Evolutionary conservation across 2,888 invertebrate species (phyloP), one percentile per base, ranked within the genome.

Genomic region (Dicranocentrus wangi): DNA sequence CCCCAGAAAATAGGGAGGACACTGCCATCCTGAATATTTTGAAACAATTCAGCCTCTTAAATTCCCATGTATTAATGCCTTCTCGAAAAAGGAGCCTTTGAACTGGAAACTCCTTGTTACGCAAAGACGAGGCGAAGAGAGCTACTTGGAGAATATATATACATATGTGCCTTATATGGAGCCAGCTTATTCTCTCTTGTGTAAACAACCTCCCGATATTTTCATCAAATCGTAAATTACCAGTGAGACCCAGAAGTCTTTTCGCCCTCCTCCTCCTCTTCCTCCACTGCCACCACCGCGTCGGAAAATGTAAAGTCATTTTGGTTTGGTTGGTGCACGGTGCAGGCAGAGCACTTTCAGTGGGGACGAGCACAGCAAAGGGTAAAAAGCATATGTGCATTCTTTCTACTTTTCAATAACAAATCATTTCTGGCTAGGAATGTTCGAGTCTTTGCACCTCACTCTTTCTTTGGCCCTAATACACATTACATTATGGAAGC

Each of bases 171-270:
- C n/a, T n/a, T n/a, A n/a, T n/a, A n/a, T n/a, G n/a, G n/a, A n/a
- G n/a, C n/a, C n/a, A n/a, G n/a, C 39, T 51, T 32, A 32, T 32
- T 32, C 47, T 72, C 39, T 47, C 55, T 69, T 70, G 55, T 79
- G 79, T 72, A 72, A 79, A 72, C 71, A 66, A 53, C 27, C 28
- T 68, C 72, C 47, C 28, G 17, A 79, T 72, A 79, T 79, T 79
- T 79, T 79, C 79, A 79, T 79, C 79, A 79, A 72, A 17, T 72
- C 72, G 72, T 79, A 77, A 77, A 77, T 77, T 77, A 69, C 69
- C 60, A 69, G 42, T n/a, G n/a, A n/a, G n/a, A n/a, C n/a, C n/a
- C n/a, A n/a, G n/a, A n/a, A n/a, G n/a, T n/a, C n/a, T n/a, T n/a
- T n/a, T n/a, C n/a, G n/a, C n/a, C n/a, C n/a, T n/a, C n/a, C n/a